Evolutionary conservation across 2,888 invertebrate species (phyloP), one percentile per base, ranked within the genome.

Genomic region (Euplexia lucipara): DNA sequence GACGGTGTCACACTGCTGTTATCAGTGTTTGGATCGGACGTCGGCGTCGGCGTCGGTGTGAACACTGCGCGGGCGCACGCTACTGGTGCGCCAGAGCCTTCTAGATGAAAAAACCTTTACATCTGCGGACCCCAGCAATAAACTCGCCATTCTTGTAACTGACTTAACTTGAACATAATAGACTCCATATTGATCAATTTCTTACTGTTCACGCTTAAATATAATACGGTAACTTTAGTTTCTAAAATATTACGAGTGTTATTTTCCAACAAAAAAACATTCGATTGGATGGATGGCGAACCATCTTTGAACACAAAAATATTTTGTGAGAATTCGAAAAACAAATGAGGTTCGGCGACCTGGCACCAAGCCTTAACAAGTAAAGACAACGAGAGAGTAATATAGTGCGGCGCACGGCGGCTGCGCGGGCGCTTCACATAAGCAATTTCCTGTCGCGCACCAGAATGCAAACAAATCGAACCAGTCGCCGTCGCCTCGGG

Each of bases 391-490:
- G 66, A 66, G 59, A 49, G 20, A 48, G 65, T 54, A 57, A 61
- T 75, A 64, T 66, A 67, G 45, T 41, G 32, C 30, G 32, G 34
- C 39, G 37, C n/a, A n/a, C 44, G 34, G 45, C 22, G 32, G 22
- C 67, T 49, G 60, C 54, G 54, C 39, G 57, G 62, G 59, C 64
- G 45, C 52, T 32, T 42, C 52, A 53, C 61, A 66, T 78, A 81
- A 75, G 79, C 81, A 83, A 81, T 83, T 77, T 82, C 83, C 81
- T 81, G 82, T 80, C 82, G 75, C 75, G 65, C 69, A 79, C 66
- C 82, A 81, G 78, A 87, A 86, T 86, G 86, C 88, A 88, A 86
- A 86, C 84, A 85, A 85, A 88, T 88, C 84, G 86, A 86, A 80
- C 68, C 73, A 74, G 70, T 78, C 79, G 83, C 85, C 78, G 78